Evolutionary conservation across 2,888 invertebrate species (phyloP).

Genomic region (Argyresthia goedartella): DNA sequence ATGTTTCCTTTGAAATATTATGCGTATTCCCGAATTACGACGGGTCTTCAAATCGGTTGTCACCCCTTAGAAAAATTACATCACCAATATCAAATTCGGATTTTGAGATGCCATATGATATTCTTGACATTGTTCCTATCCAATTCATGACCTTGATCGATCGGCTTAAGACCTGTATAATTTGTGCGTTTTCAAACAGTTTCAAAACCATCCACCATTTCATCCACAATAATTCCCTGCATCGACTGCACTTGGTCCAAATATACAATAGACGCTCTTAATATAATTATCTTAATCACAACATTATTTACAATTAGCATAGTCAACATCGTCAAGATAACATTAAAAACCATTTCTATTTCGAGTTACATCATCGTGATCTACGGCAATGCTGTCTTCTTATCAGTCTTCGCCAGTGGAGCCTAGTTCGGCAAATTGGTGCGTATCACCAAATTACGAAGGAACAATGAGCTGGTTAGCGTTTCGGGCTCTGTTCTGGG

Average conservation of each 20-base stretch:
- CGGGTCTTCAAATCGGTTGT: too few relatives aligned
- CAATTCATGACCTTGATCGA: too few relatives aligned
- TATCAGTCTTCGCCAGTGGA: conserved; percentile 1
- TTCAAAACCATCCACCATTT: too few relatives aligned
- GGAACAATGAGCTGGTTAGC: not conserved
- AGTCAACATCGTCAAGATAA: not conserved
- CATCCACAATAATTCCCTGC: conserved; percentile 18
- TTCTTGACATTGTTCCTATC: too few relatives aligned
- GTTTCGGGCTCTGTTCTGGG: conserved; percentile 46
- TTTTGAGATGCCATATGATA: too few relatives aligned
- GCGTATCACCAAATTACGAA: not conserved
- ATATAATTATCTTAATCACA: conserved; percentile 26
- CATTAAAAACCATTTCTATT: not conserved
- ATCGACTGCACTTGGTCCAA: conserved; percentile 63
- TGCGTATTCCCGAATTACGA: not conserved
- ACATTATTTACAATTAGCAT: conserved; percentile 14
- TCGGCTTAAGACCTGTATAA: conserved; percentile 10
- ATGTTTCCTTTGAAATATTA: not conserved
- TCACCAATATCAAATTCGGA: too few relatives aligned
- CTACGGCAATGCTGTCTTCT: not conserved
- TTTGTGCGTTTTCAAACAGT: conserved; percentile 51
- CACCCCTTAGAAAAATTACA: too few relatives aligned
- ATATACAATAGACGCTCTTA: conserved; percentile 21
- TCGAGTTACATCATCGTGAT: conserved; percentile 1
- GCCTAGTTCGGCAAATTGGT: not conserved